Conservation (phyloP, 2,888 invertebrate genomes). For the Xanthorhoe spadicearia region DNA sequence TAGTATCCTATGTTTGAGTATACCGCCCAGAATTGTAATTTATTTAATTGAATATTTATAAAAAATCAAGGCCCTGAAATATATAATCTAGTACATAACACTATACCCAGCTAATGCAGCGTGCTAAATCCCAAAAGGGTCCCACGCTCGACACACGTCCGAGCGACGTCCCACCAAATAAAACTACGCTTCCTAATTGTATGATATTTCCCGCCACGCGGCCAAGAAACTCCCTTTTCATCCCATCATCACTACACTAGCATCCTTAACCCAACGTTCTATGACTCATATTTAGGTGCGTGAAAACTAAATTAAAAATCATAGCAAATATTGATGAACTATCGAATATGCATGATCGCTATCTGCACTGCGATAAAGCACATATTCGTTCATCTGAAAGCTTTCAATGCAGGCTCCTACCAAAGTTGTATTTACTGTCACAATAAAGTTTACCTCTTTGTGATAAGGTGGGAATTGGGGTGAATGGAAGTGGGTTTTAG, state of each 20-base stretch:
- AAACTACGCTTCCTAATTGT: slow-evolving; percentile 80
- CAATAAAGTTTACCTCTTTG: slow-evolving; percentile 23
- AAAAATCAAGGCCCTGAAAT: background rate
- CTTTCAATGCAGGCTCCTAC: slow-evolving; percentile 9
- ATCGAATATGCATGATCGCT: slow-evolving; percentile 24
- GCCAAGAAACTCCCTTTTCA: slow-evolving; percentile 59
- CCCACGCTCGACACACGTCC: slow-evolving; percentile 39
- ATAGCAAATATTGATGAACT: slow-evolving; percentile 34
- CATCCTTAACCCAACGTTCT: slow-evolving; percentile 34
- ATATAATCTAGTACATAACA: slow-evolving; percentile 32
- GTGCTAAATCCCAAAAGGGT: slow-evolving; percentile 34
- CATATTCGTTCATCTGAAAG: slow-evolving; percentile 29
- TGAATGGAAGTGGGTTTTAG: slow-evolving; percentile 2
- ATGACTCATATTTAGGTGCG: slow-evolving; percentile 41
- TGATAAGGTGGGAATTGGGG: slow-evolving; percentile 45
- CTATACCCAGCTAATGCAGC: slow-evolving; percentile 30
- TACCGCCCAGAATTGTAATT: background rate
- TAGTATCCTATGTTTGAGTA: background rate
- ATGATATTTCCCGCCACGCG: slow-evolving; percentile 77
- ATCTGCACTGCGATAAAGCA: slow-evolving; percentile 20
- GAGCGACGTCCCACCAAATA: slow-evolving; percentile 50
- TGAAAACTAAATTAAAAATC: slow-evolving; percentile 39
- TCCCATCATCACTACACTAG: slow-evolving; percentile 31
- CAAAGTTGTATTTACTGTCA: background rate
- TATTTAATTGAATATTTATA: background rate